Conservation (phyloP, 2,113 vertebrate genomes). For the Neotragus pygmaeus region DNA sequence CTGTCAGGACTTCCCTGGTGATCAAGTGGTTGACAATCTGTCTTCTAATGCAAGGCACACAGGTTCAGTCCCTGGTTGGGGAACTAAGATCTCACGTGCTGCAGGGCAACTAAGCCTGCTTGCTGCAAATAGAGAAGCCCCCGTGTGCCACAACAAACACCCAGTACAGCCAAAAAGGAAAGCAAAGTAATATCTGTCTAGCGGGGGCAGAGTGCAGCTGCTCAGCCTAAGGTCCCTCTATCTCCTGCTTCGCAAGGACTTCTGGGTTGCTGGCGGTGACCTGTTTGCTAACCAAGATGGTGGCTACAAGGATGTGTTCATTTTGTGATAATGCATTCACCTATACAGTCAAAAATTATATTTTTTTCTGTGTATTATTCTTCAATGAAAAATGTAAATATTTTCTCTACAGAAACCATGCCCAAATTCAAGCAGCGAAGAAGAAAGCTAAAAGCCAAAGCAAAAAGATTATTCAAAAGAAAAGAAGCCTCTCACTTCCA, state of each 20-base stretch:
- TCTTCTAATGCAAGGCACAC: not conserved
- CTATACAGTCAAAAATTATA: not conserved
- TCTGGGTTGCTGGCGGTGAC: not conserved
- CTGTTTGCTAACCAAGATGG: not conserved
- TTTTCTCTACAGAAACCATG: conserved; percentile 71
- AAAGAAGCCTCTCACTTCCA: not conserved
- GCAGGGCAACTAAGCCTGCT: not conserved
- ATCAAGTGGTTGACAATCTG: not conserved
- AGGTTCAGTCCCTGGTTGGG: not conserved
- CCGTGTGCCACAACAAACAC: not conserved
- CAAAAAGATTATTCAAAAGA: conserved; percentile 18
- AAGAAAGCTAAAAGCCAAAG: conserved; percentile 66
- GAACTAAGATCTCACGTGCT: not conserved
- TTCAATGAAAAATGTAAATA: not conserved
- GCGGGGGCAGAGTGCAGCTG: not conserved
- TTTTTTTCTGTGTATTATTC: not conserved
- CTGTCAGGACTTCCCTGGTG: not conserved
- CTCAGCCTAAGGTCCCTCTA: not conserved
- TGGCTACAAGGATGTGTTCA: not conserved
- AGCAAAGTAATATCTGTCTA: not conserved
- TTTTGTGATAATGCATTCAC: not conserved
- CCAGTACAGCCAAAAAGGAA: not conserved
- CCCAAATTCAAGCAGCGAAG: conserved; percentile 69
- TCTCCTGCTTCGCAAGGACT: not conserved
- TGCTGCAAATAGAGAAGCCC: not conserved